These are phyloP conservation scores for Oscheius sp. DNA, from an alignment of 2,888 invertebrate genomes.

Conservation along the genomic window DNA sequence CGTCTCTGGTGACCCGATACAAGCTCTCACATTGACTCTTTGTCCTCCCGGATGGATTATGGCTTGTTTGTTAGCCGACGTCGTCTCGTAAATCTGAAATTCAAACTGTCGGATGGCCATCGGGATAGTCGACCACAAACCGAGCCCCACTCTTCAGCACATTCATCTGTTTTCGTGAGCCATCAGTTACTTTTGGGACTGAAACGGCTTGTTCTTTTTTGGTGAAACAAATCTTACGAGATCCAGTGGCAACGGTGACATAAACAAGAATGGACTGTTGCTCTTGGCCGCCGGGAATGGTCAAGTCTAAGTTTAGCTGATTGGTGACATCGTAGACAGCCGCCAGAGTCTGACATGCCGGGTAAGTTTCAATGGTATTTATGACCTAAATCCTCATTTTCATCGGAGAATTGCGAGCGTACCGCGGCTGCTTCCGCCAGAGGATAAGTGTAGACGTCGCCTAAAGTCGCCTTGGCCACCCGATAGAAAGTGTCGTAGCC, in stretches of 20 bases:
- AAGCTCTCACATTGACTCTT: neutral
- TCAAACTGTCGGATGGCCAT: neutral
- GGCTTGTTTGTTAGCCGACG: neutral
- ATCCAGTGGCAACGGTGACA: constrained; percentile 8
- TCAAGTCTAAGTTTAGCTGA: neutral
- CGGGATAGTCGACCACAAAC: neutral
- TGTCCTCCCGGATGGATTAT: constrained; percentile 2
- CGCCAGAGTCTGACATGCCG: neutral
- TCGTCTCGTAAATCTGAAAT: neutral
- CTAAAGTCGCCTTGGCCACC: constrained; percentile 14
- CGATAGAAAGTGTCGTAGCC: constrained; percentile 5
- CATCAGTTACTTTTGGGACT: constrained; percentile 22
- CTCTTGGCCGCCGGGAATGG: neutral
- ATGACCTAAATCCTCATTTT: neutral
- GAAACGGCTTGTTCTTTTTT: neutral
- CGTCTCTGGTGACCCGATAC: neutral
- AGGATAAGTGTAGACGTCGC: constrained; percentile 18
- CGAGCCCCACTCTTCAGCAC: neutral
- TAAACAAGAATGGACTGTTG: neutral
- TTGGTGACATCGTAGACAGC: constrained; percentile 1
- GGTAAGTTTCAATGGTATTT: neutral
- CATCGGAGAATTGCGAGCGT: neutral
- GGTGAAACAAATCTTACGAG: neutral
- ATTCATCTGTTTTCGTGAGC: neutral
- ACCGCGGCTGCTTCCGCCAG: neutral